Base-by-base conservation (phyloP, 2,888 invertebrate genomes). In the Phalera bucephala region DNA sequence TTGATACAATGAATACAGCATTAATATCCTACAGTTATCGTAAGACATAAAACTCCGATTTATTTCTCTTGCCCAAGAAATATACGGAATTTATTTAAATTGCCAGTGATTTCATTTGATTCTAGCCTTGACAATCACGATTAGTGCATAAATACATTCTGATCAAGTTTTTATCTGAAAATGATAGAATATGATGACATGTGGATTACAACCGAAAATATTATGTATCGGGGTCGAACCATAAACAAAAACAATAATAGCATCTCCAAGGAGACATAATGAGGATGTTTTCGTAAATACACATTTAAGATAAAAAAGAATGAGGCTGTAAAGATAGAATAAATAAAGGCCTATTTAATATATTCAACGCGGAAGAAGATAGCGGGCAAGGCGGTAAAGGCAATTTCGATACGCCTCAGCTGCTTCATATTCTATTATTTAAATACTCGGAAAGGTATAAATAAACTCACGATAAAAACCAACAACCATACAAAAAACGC, bases 361-460 rank as follows among this genome's bases (percentile, higher is more conserved):
- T 40, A 6, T 28, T 35, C 40, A 30, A 52, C 36, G 42, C 44
- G 42, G 50, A 55, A 46, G 43, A 49, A 33, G 42, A 55, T 41
- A 45, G 40, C 33, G 25, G 32, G 40, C 40, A 49, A 40, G 12
- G 41, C 38, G 41, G 46, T 56, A 46, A 49, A 41, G 38, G 37
- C 34, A 40, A 38, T 37, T 52, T 35, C 13, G 49, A 31, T 28
- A 45, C 37, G 42, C 43, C 19, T 54, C 39, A 52, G 52, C 33
- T 49, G 40, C 29, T 52, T 43, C 37, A 14, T 35, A 47, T 45
- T 41, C 27, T 45, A 40, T 36, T 23, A 32, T 39, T 46, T 31
- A 39, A 40, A 52, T 38, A 46, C 36, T 41, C 49, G 52, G 54
- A 52, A 45, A 52, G 39, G 37, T 36, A 26, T 50, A 19, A 50